Base-by-base conservation (phyloP, 2,113 vertebrate species). In the Triplophysa rosa region DNA sequence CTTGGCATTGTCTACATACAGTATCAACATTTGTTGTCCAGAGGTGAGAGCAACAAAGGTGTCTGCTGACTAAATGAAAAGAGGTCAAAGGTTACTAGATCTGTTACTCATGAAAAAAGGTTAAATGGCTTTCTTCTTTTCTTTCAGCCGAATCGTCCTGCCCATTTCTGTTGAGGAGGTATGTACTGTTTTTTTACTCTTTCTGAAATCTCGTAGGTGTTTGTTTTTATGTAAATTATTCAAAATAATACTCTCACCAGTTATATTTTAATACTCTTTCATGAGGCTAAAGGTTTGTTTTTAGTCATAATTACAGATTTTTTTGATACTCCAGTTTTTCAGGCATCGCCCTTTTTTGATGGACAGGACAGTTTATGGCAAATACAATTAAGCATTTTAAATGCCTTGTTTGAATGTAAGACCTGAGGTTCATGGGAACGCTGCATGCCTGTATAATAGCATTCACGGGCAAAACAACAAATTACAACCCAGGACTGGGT, bases 161-260 rank as follows among this genome's bases (percentile, higher is more conserved):
- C 97, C 97, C 1, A 87, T 99, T 80, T 98, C 97, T 64, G 97
- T 99, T 90, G 96, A 97, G 77, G 97, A 99, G 95, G 97, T 99
- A 88, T 95, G 95, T 75, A n/a, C 12, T 63, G 63, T 42, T 26
- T 17, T 45, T 56, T 17, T 33, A 19, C 68, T 17, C 24, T 45
- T 81, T 40, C 2, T 72, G 19, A 58, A 21, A 8, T 10, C n/a
- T 21, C 29, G 42, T 33, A 33, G 56, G 56, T 19, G 40, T 9
- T 49, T 40, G 17, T 62, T 63, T 64, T 49, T 7, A 24, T 8
- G 0, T 49, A 63, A 11, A 47, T 42, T 42, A 42, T 58, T 8
- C 14, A 40, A 37, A 37, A n/a, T n/a, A n/a, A n/a, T n/a, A n/a
- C n/a, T n/a, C n/a, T n/a, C n/a, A n/a, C n/a, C 24, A 37, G 45